Base-by-base conservation (phyloP, 2,797 vertebrate species). In the Emys orbicularis region DNA sequence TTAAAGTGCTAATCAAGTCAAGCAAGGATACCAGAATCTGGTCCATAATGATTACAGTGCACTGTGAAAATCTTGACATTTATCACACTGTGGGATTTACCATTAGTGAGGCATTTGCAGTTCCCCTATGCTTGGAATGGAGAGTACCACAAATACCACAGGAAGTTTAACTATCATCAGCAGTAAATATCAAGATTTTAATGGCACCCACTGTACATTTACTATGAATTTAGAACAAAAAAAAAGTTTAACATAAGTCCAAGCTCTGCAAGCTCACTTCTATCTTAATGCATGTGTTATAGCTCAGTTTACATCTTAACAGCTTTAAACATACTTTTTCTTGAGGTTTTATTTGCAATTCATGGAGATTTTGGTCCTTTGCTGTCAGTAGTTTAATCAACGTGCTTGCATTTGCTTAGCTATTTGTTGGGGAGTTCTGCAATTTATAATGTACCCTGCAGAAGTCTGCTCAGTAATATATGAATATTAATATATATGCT, bases 101-200 rank as follows among this genome's bases (percentile, higher is more conserved):
- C 13, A 5, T 91, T 92, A 90, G 72, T 74, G 80, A 96, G 80
- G 72, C 88, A 95, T 95, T 96, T 96, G n/a, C 85, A 85, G 92
- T 93, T 94, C 49, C 87, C 41, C 29, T 92, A 88, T 95, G 91
- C 82, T 92, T 94, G 29, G 84, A 94, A 91, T n/a, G 61, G 29
- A 18, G 41, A 94, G 50, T 83, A 88, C 61, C 81, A 93, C 77
- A 97, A 97, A 97, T 96, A 97, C 53, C 96, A 91, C 74, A 89
- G 44, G 92, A 95, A 95, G 91, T 96, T 97, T 95, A 97, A 97
- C 90, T 94, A 91, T 76, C 77, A 88, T 95, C 87, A 96, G 41
- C 47, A 56, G 65, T 92, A 96, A 97, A 96, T 97, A 91, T 96
- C 94, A 96, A 92, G 79, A 92, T 95, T 95, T 96, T 92, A 96